phyloP scores from a whole-genome alignment of 2,113 vertebrate genomes.

The Solea solea region DNA sequence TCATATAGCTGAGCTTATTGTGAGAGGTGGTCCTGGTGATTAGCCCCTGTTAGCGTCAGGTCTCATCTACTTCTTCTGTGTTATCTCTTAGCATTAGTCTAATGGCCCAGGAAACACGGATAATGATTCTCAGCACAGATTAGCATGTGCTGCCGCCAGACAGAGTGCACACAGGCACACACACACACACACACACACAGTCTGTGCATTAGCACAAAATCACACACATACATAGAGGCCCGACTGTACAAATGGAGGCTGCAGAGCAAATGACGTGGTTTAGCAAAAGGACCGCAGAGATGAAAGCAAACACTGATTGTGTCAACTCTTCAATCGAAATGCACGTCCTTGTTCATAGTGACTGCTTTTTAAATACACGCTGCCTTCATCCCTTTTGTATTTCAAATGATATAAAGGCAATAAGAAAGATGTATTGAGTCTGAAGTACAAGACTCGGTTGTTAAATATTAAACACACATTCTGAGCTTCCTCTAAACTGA shows the following conservation, averaged over 20 bases:
- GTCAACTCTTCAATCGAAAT: neutral
- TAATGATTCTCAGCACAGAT: constrained; percentile 75
- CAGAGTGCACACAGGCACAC: constrained; percentile 2
- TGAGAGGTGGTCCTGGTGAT: constrained; percentile 70
- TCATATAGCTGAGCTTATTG: constrained; percentile 64
- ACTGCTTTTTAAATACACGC: neutral
- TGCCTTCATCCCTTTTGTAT: neutral
- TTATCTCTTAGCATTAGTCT: constrained; percentile 76
- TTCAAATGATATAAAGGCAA: neutral
- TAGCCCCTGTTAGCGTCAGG: constrained; percentile 74
- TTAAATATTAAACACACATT: constrained; percentile 1
- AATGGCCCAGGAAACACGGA: constrained; percentile 74
- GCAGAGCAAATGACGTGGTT: constrained; percentile 34
- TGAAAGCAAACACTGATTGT: constrained; percentile 17
- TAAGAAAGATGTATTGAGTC: neutral
- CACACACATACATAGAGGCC: neutral
- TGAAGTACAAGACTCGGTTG: neutral
- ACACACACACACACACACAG: constrained; percentile 23
- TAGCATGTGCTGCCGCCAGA: constrained; percentile 58
- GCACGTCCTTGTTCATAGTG: neutral
- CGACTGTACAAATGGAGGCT: constrained; percentile 21
- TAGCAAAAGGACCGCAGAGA: constrained; percentile 16
- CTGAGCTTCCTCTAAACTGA: constrained; percentile 8
- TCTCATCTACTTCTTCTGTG: constrained; percentile 68
- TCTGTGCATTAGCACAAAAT: constrained; percentile 27